Percentiles rank a stretch among this genome's conserved stretches.
These are phyloP conservation scores for Parapristionchus giblindavisi DNA, from an alignment of 2,888 invertebrate genomes.

Conservation along the genomic window DNA sequence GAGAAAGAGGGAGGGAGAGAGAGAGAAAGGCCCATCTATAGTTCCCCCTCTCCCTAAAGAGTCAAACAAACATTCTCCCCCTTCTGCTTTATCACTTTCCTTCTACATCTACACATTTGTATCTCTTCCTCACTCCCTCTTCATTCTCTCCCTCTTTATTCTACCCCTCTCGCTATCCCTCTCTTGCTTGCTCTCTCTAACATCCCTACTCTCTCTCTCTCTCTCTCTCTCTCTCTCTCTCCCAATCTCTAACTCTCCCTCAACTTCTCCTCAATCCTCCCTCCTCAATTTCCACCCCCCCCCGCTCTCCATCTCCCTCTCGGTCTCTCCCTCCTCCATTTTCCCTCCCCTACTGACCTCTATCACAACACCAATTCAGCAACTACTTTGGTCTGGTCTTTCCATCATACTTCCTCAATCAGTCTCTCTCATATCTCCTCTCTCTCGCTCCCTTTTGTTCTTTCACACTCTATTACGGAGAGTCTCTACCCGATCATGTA, in stretches of 20 bases:
- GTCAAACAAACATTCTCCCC: neutral
- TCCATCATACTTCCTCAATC: too few species aligned
- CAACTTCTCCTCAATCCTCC: slow-evolving; percentile 4
- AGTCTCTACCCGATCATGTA: too few species aligned
- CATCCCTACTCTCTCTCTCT: neutral
- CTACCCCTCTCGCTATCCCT: neutral
- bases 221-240: neutral
- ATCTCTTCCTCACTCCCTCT: neutral
- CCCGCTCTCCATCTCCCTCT: neutral
- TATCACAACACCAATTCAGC: too few species aligned
- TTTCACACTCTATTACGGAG: too few species aligned
- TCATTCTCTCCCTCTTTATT: neutral
- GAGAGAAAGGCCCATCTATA: too few species aligned
- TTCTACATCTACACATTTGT: neutral
- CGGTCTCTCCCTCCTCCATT: neutral
- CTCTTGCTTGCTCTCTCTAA: neutral
- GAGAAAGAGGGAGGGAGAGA: neutral
- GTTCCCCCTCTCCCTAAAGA: too few species aligned
- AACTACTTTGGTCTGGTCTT: too few species aligned
- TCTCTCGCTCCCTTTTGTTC: too few species aligned
- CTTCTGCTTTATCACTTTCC: neutral
- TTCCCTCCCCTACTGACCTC: neutral
- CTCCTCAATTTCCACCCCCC: neutral
- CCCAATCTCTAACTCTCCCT: neutral
- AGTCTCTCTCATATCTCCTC: too few species aligned